Conservation (phyloP, 2,113 vertebrate species). For the Tetrao urogallus region DNA sequence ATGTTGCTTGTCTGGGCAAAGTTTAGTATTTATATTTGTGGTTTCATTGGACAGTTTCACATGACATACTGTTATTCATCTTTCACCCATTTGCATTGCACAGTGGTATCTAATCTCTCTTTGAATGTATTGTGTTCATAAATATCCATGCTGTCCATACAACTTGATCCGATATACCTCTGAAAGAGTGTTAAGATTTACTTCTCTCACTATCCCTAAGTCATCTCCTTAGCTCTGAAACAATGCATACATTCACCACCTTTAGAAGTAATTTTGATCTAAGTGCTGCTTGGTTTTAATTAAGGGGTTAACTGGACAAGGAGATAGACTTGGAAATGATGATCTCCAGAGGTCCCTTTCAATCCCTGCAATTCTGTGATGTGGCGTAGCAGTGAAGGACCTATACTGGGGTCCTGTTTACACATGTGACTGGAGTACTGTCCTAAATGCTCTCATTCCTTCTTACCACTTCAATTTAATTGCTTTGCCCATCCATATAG, state of each 20-base stretch:
- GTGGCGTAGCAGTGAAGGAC: background rate
- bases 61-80: background rate
- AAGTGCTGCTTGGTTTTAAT: background rate
- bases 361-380: too few relatives aligned
- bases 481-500: background rate
- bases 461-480: background rate
- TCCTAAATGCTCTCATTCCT: background rate
- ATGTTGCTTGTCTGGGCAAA: slow-evolving; percentile 36
- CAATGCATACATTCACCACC: background rate
- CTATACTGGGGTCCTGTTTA: background rate
- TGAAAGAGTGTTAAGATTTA: background rate
- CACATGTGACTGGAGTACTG: background rate
- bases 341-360: too few relatives aligned
- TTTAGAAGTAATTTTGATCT: background rate
- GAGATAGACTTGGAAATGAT: too few relatives aligned
- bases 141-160: background rate
- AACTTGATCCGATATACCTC: background rate
- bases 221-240: background rate
- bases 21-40: slow-evolving; percentile 60
- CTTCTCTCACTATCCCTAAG: background rate
- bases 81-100: background rate
- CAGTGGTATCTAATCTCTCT: background rate
- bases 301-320: background rate
- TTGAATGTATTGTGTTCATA: background rate
- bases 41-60: slow-evolving; percentile 16